Evolutionary conservation across 30 jellyfish, hydroid and myxozoan genomes (phyloP).

Genomic region (Rhopilema esculentum): DNA sequence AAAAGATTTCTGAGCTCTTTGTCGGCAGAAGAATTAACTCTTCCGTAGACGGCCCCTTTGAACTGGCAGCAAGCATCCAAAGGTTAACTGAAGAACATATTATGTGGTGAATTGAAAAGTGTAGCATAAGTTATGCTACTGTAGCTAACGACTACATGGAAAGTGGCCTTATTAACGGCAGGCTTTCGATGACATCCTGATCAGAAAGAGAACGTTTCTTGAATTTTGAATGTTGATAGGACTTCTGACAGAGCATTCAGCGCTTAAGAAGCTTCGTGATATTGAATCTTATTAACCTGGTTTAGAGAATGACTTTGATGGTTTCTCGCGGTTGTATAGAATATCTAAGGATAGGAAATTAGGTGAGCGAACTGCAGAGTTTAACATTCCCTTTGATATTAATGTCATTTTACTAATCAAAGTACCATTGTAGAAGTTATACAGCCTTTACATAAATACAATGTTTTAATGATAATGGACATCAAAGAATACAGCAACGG

Average conservation of each 20-base stretch:
- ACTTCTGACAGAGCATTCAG: constrained; percentile 28
- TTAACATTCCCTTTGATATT: constrained; percentile 38
- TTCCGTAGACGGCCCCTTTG: neutral
- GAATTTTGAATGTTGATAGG: neutral
- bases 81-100: neutral
- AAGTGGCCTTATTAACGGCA: neutral
- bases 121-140: neutral
- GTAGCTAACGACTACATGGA: neutral
- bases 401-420: constrained; percentile 40
- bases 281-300: constrained; percentile 23
- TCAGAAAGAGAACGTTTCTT: neutral
- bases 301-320: constrained; percentile 36
- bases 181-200: neutral
- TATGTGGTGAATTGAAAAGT: neutral
- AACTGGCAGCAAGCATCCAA: neutral
- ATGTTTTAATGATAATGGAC: neutral
- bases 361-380: constrained; percentile 12
- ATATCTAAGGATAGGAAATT: constrained; percentile 35
- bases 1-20: neutral
- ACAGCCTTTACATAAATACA: constrained; percentile 15
- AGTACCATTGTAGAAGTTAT: neutral
- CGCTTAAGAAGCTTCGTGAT: constrained; percentile 17
- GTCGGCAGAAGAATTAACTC: neutral
- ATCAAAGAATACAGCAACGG: constrained; percentile 5
- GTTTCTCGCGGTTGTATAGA: constrained; percentile 40